Base-by-base conservation (phyloP, 2,797 vertebrate genomes). In the Manis pentadactyla region DNA sequence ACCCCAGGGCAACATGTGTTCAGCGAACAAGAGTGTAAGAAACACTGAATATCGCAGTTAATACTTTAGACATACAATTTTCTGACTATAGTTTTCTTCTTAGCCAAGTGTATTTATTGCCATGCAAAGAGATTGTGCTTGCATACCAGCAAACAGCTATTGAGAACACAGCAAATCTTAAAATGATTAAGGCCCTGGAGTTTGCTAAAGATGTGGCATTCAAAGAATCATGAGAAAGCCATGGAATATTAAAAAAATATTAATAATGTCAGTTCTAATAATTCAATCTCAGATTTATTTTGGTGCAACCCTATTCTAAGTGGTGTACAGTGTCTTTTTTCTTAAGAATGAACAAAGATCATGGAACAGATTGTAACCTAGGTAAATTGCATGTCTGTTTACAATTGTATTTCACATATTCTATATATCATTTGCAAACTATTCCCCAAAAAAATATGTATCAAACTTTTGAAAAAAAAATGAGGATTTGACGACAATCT, bases 21-120 rank as follows among this genome's bases (percentile, higher is more conserved):
- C 98, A 98, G 98, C 98, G 98, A 99, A 98, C 98, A 98, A 98
- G 99, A 98, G 98, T 98, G 98, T 98, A 99, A 99, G 98, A 98
- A 98, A 97, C 97, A 97, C 98, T 98, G 98, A 98, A 98, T 93
- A 86, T 42, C 93, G 53, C 87, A 95, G 94, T 89, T 98, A 97
- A 96, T 97, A 93, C 81, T 98, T 95, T 37, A 97, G 94, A 97
- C 0, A 0, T 27, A 82, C 46, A 42, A 85, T 87, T 98, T 98
- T 98, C 81, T 77, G 78, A 61, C 78, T 93, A 66, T 27, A 87
- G 68, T 31, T 93, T 97, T 97, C 95, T 93, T 90, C 96, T 78
- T 95, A 93, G 95, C 89, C 90, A 73, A 92, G 42, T 82, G 92
- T 94, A 31, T 95, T 86, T 96, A 89, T 86, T 96, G 73, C 55